Evolutionary conservation across 2,113 vertebrate species (phyloP), one percentile per base, ranked within the genome.

Genomic region (Calidris pygmaea): DNA sequence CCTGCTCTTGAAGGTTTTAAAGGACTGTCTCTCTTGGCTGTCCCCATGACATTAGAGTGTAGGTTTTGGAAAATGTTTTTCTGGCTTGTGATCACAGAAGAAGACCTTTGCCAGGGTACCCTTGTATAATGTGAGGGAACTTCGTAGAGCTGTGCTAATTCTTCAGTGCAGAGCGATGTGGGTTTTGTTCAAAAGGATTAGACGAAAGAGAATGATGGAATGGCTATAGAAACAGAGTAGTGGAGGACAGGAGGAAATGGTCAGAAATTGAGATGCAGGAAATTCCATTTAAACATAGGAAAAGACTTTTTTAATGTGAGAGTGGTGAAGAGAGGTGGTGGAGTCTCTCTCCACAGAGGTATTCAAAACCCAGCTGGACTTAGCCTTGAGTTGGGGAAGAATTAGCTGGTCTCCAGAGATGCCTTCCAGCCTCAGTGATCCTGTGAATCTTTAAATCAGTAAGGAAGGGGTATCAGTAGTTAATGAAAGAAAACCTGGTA

Each of bases 221-320:
- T n/a, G 21, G 16, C 22, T 87, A 2, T 1, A 35, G 81, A 78
- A 86, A 63, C 15, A 32, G 34, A 81, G 52, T 9, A 68, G 30
- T 30, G 30, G 52, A 82, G 52, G n/a, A 59, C 37, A 70, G 74
- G 14, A 66, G 14, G 26, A 65, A 43, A 62, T 35, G 45, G 18
- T 34, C 39, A 53, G 48, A 85, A 84, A 59, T 4, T 29, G 21
- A 73, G 63, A 77, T 37, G 11, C 14, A 53, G 62, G 29, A 85
- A 85, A 63, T 67, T n/a, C 15, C 3, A 5, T 35, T 3, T 3
- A 29, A 91, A 47, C 0, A 0, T 45, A 52, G 1, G 2, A 75
- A 56, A 55, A 68, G 2, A 15, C 9, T 73, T 67, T 68, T 90
- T 59, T 62, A 32, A 17, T 8, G 1, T 62, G 68, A 74, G 14